Base-by-base conservation (phyloP, 2,113 vertebrate genomes). In the Solenodon paradoxus region DNA sequence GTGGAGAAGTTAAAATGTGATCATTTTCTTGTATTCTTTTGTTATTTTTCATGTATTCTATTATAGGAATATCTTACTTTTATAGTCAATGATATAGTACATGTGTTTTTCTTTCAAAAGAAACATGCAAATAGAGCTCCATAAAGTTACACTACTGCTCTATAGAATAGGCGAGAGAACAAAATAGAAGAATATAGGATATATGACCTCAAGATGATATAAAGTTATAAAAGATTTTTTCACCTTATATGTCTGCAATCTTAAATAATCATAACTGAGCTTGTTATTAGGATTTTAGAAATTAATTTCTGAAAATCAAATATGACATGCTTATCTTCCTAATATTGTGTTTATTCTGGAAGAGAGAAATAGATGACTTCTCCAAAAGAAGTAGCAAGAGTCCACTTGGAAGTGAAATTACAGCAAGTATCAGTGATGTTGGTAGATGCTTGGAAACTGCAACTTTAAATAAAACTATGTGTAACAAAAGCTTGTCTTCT, bases 91-190 rank as follows among this genome's bases (percentile, higher is more conserved):
- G 88, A 80, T 49, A 53, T 13, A 89, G 49, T 38, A 84, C 57
- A 40, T 95, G 32, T 40, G 35, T 40, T 59, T 90, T 88, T 77
- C 53, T 64, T 77, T 77, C 28, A 87, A 95, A 93, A 93, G 28
- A 88, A 95, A 97, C 90, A 79, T 91, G 40, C 68, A 97, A 95
- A 84, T 85, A 88, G 30, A 95, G 9, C 61, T n/a, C 15, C 72
- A 61, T 88, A 81, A 97, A 97, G 82, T 93, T 95, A 97, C 94
- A 95, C 40, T 80, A 84, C 17, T 49, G 5, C 3, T 82, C 59
- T 96, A 90, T 88, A 78, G 24, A 89, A 28, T 49, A 15, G 63
- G 49, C 45, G 49, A 94, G n/a, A n/a, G n/a, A n/a, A n/a, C n/a
- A n/a, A n/a, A n/a, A n/a, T n/a, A n/a, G n/a, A n/a, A n/a, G n/a